Base-by-base conservation (phyloP, 1,140 invertebrate species). In the Drosophila seguyi region DNA sequence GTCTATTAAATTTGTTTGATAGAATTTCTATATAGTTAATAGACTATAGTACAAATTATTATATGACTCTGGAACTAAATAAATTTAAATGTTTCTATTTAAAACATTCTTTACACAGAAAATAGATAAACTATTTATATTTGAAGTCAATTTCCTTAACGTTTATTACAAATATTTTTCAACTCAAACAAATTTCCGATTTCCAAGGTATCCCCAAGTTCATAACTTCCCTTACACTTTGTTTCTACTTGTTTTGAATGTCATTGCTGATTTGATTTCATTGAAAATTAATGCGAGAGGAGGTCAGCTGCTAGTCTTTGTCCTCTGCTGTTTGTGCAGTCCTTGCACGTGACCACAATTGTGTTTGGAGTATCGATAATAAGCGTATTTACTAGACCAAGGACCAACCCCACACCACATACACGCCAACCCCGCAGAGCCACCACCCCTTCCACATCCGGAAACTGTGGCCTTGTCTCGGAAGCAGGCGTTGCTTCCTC, bases 341-440 rank as follows among this genome's bases (percentile, higher is more conserved):
- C 47, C 31, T 41, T 39, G 75, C 91, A 92, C 91, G 91, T 92
- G 91, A 92, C 91, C 91, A 77, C 91, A 92, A 92, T 92, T 92
- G 81, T 92, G 79, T 75, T 90, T 86, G 84, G 81, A 92, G 91
- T 92, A 90, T 91, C 87, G 91, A 92, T 92, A 92, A 92, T 92
- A 91, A 92, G 87, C 91, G 79, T 85, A 79, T 87, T 87, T 87
- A 85, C 69, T 81, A 57, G 36, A 38, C 39, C 42, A 53, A 59
- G 48, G 31, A 38, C 34, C 42, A 53, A 72, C 53, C 44, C 52
- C 63, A 31, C 29, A 38, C 34, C 42, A 41, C 1, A 42, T 8
- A n/a, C 34, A 25, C 36, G 20, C 62, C 63, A 59, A 11, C 62
- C 31, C 25, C 8, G 47, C 65, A 63, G 60, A 52, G 27, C 52